Percentiles rank a stretch among this genome's conserved stretches.
These are phyloP conservation scores for Melanaphis sacchari DNA, from an alignment of 1,140 invertebrate genomes.

Conservation along the genomic window DNA sequence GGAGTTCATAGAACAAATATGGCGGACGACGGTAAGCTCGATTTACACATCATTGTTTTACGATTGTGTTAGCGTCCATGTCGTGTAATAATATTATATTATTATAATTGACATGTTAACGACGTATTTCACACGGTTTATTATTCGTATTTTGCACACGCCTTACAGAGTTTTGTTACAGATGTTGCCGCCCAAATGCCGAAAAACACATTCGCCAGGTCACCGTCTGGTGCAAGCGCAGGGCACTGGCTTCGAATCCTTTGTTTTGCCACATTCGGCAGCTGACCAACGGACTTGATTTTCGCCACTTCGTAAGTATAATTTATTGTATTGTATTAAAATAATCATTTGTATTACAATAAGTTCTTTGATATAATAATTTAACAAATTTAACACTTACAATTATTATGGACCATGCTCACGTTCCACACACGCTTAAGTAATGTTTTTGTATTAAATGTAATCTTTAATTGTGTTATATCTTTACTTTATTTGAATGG, in stretches of 20 bases:
- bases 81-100: neutral
- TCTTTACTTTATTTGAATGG: neutral
- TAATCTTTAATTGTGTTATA: neutral
- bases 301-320: constrained; percentile 13
- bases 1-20: neutral
- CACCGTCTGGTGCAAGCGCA: neutral
- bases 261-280: neutral
- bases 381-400: too few species aligned
- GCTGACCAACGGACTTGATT: neutral
- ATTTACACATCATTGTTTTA: neutral
- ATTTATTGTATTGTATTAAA: neutral
- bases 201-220: neutral
- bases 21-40: neutral
- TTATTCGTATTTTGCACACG: neutral
- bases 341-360: neutral
- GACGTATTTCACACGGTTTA: neutral
- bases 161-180: neutral
- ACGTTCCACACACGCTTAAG: neutral
- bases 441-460: neutral
- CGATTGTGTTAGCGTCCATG: too few species aligned
- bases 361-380: neutral
- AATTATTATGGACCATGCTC: neutral
- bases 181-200: neutral
- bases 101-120: neutral
- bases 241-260: neutral